Evolutionary conservation across 1,140 invertebrate species (phyloP), one percentile per base, ranked within the genome.

Genomic region (Drosophila nikananu): DNA sequence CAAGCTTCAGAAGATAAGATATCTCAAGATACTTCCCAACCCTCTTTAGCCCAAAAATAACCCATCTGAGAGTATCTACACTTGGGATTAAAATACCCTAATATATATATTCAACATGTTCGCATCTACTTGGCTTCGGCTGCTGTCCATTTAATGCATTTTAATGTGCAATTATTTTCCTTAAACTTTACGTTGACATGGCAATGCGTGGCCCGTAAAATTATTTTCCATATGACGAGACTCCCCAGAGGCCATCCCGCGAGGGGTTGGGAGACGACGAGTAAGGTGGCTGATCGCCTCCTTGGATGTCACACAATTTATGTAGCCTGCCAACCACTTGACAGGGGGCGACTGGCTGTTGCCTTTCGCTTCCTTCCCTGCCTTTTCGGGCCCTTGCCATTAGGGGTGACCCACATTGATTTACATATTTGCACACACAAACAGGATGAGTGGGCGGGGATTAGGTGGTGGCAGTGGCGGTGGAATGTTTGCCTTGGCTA

Each of bases 381-480:
- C 30, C 58, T 59, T 51, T 78, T 65, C 19, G 66, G 48, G 62
- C 42, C 74, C 64, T 78, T 83, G 80, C 73, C 81, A 79, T 82
- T 79, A 55, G 70, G 61, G 76, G 49, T 64, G 61, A 89, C 84
- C 77, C 77, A 78, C 71, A 87, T 80, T 80, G 81, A 89, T 89
- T 89, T 84, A 89, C 84, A 89, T 89, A 89, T 89, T 81, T 89
- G 70, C 71, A 80, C 60, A 82, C 61, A 57, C 27, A 55, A 64
- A 62, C 44, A 80, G 60, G 70, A 44, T 44, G 27, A 44, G 41
- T 41, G 62, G 64, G 64, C 32, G 51, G 61, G 62, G 32, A 54
- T 62, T 80, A 65, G 64, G 41, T 66, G 80, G 30, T 32, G 30
- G 30, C 30, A 8, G 66, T 27, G 80, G 67, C 48, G 77, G 80